Evolutionary conservation across 2,113 vertebrate species (phyloP).

Genomic region (Thalassoma bifasciatum): DNA sequence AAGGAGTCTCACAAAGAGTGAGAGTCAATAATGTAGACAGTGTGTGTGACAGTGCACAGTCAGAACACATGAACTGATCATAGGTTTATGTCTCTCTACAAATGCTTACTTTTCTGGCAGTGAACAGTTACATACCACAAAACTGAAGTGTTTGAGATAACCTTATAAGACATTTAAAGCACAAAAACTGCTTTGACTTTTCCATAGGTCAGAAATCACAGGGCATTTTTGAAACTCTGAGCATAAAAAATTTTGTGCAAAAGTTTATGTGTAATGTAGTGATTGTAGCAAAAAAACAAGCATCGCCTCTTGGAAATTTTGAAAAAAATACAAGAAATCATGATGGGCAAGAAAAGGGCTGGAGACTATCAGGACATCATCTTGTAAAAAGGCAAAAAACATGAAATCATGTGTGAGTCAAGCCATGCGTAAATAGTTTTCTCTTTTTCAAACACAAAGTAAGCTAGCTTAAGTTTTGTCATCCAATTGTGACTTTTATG

Average conservation of each 20-base stretch:
- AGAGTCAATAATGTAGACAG: not conserved
- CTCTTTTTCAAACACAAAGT: no score
- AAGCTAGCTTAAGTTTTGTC: no score
- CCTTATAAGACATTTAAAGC: not conserved
- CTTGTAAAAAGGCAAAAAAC: no score
- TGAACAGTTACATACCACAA: not conserved
- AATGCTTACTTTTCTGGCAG: not conserved
- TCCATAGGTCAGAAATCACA: not conserved
- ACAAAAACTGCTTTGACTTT: not conserved
- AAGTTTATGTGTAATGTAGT: not conserved
- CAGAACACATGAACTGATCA: not conserved
- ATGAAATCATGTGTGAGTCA: no score
- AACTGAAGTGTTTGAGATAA: not conserved
- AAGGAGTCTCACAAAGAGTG: conserved; percentile 3
- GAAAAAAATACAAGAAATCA: no score
- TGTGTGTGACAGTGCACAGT: not conserved
- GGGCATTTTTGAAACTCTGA: not conserved
- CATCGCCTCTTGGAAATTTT: not conserved
- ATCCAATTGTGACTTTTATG: no score
- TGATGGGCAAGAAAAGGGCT: no score
- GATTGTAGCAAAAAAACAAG: not conserved
- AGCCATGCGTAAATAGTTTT: no score
- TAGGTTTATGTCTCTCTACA: not conserved
- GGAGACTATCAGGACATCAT: no score
- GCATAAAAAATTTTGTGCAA: not conserved